These are phyloP conservation scores for Zeuzera pyrina DNA, from an alignment of 2,888 invertebrate genomes.

Conservation along the genomic window DNA sequence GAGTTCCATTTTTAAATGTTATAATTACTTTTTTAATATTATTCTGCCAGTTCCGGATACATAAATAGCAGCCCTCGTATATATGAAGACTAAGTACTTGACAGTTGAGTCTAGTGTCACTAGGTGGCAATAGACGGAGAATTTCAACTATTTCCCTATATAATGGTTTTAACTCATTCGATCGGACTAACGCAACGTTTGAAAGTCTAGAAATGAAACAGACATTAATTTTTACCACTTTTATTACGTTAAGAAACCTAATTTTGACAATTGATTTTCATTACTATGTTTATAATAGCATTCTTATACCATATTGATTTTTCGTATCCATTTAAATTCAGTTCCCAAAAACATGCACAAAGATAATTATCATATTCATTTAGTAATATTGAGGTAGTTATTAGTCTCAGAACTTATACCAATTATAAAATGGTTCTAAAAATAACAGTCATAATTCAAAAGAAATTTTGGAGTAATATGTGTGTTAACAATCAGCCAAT, in stretches of 20 bases:
- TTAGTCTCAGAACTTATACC: slow-evolving; percentile 72
- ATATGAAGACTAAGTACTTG: too few species aligned
- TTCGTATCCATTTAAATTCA: slow-evolving; percentile 52
- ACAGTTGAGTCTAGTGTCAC: too few species aligned
- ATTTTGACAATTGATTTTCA: slow-evolving; percentile 62
- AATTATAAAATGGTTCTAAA: slow-evolving; percentile 67
- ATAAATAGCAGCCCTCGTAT: too few species aligned
- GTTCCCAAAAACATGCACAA: slow-evolving; percentile 70
- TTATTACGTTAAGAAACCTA: slow-evolving; percentile 72
- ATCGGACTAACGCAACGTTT: neutral
- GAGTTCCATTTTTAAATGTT: too few species aligned
- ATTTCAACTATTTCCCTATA: too few species aligned
- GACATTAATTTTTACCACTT: slow-evolving; percentile 44
- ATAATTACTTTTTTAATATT: too few species aligned
- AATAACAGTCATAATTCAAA: slow-evolving; percentile 59
- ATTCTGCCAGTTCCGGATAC: too few species aligned
- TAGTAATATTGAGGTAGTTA: slow-evolving; percentile 74
- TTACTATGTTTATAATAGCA: slow-evolving; percentile 68
- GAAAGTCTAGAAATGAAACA: slow-evolving; percentile 16
- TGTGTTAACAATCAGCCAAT: slow-evolving; percentile 8
- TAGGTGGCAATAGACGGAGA: too few species aligned
- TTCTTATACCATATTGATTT: slow-evolving; percentile 64
- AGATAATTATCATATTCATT: slow-evolving; percentile 71
- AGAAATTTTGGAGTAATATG: slow-evolving; percentile 43
- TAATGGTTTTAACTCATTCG: too few species aligned